Evolutionary conservation across 2,797 vertebrate species (phyloP), one percentile per base, ranked within the genome.

Genomic region (Chanos chanos): DNA sequence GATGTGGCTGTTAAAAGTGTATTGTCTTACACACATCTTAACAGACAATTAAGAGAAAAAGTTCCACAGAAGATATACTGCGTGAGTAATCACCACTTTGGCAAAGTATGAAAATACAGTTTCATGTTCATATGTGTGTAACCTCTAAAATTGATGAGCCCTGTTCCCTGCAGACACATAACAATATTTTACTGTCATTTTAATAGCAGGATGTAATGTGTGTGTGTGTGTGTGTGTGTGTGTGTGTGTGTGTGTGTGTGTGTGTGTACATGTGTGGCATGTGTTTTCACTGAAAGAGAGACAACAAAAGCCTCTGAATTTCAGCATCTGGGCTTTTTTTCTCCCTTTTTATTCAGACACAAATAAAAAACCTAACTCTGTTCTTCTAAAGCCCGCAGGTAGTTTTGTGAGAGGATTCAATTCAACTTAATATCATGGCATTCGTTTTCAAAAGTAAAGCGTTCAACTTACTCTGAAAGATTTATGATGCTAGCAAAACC

Each of bases 391-490:
- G 19, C 27, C 10, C 34, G 50, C 30, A 15, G 44, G 55, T 44
- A 48, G 48, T 66, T 53, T 56, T 66, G 22, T 51, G 51, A 49
- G 25, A 49, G 24, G 60, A 72, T 71, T 61, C 55, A 68, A 71
- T 80, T 76, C 72, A 64, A 72, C 54, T 37, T 25, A 61, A 75
- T 74, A 76, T 72, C 54, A 68, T 54, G 72, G 69, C 48, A 63
- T 54, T 61, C 45, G 39, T 62, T 75, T 77, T 76, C 59, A 66
- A 75, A 76, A 63, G 71, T 48, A 58, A 69, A 66, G 51, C 62
- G 57, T 72, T 85, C 73, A 16, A 37, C 71, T 80, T 78, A 70
- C 76, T 70, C 55, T 55, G 54, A 71, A 66, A 78, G 75, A 81
- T 77, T 74, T 60, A 76, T 60, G 51, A 74, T 60, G 52, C 56